phyloP scores from a whole-genome alignment of 2,113 vertebrate species.

The Oxyura jamaicensis region DNA sequence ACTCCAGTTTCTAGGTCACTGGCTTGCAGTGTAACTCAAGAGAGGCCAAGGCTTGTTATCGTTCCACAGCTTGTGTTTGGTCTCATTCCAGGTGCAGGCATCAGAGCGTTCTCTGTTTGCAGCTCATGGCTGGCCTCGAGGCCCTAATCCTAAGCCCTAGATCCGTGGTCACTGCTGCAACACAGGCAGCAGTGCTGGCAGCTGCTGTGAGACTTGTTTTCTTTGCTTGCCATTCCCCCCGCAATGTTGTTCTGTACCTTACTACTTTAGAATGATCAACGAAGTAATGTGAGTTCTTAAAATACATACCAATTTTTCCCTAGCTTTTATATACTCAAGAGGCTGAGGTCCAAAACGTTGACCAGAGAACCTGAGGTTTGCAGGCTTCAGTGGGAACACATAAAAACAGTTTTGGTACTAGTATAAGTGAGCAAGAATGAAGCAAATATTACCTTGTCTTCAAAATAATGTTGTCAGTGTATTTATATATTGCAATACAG shows the following conservation, averaged over 20 bases:
- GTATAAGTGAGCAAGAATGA: background rate
- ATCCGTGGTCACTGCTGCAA: background rate
- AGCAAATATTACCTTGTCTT: background rate
- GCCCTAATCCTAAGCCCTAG: accelerated
- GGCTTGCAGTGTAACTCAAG: background rate
- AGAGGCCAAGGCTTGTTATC: background rate
- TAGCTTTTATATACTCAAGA: background rate
- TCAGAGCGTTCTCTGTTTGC: background rate
- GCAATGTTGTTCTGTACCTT: background rate
- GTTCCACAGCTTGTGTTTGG: background rate
- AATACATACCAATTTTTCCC: background rate
- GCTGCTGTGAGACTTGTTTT: background rate
- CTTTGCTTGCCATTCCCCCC: background rate
- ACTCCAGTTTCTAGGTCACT: slow-evolving; percentile 40
- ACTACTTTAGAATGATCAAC: background rate
- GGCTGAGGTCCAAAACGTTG: background rate
- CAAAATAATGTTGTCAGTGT: background rate
- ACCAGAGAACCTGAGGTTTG: background rate
- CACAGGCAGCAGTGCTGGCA: background rate
- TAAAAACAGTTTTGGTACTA: background rate
- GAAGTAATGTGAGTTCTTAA: background rate
- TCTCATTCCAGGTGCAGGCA: background rate
- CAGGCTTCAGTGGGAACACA: background rate
- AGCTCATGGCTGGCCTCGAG: background rate
- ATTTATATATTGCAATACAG: background rate